Percentiles rank a stretch among this genome's conserved stretches.
Evolutionary conservation across 1,140 invertebrate species (phyloP).

Genomic region (Drosophila oshimai): DNA sequence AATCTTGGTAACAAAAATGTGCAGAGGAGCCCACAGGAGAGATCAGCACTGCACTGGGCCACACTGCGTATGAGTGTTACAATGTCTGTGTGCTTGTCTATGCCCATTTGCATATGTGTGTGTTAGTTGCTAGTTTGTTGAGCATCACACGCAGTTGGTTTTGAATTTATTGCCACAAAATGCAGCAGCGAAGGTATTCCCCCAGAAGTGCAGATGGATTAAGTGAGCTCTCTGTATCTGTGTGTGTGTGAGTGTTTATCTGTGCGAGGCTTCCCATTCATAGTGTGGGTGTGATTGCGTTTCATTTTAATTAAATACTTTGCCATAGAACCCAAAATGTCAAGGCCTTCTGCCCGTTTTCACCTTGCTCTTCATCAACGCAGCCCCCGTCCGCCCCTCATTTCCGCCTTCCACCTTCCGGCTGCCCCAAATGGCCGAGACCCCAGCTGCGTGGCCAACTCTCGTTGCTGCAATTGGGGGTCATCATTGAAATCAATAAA

Average conservation of each 20-base stretch:
- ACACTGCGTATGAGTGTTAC: conserved; percentile 36
- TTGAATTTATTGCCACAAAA: conserved; percentile 70
- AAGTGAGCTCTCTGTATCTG: conserved; percentile 31
- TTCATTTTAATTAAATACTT: conserved; percentile 72
- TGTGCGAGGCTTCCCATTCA: neutral
- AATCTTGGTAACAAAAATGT: conserved; percentile 79
- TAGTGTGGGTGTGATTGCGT: conserved; percentile 36
- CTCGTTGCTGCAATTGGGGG: conserved; percentile 47
- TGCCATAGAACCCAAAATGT: conserved; percentile 25
- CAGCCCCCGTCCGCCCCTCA: neutral
- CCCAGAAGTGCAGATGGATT: conserved; percentile 72
- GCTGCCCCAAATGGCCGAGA: conserved; percentile 1
- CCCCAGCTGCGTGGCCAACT: conserved; percentile 21
- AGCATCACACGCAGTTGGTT: conserved; percentile 60
- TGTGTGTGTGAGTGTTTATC: neutral
- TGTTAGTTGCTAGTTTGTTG: conserved; percentile 72
- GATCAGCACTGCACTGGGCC: conserved; percentile 57
- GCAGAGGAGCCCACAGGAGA: conserved; percentile 47
- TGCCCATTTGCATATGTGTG: conserved; percentile 25
- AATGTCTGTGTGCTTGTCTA: conserved; percentile 6
- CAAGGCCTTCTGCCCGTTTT: conserved; percentile 17
- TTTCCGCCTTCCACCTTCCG: neutral
- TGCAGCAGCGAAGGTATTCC: conserved; percentile 46
- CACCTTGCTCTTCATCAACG: conserved; percentile 1
- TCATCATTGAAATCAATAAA: conserved; percentile 53